Conservation (phyloP, 2,888 invertebrate genomes). For the Ormyrus labotus region DNA sequence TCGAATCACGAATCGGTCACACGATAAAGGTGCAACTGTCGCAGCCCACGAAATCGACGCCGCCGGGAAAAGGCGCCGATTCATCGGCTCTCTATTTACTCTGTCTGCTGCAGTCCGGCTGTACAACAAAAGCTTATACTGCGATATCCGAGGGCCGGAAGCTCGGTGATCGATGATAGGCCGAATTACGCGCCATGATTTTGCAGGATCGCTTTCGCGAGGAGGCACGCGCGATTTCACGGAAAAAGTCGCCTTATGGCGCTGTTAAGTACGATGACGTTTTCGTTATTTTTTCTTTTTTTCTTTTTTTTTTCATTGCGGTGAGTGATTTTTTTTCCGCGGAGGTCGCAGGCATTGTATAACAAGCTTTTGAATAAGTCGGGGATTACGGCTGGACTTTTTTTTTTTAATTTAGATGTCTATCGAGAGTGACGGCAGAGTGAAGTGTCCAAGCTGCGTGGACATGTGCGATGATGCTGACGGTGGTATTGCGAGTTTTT, state of each 20-base stretch:
- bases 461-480: neutral
- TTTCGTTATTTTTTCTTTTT: constrained; percentile 23
- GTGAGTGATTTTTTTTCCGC: neutral
- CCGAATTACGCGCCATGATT: constrained; percentile 48
- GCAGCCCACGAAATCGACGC: neutral
- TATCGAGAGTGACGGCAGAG: constrained; percentile 23
- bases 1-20: constrained; percentile 32
- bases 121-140: neutral
- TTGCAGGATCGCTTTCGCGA: constrained; percentile 18
- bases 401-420: constrained; percentile 38
- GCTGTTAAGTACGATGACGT: constrained; percentile 51
- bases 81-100: constrained; percentile 19
- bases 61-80: constrained; percentile 39
- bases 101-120: neutral
- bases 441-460: neutral
- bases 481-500: too few species aligned
- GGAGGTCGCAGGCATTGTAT: neutral
- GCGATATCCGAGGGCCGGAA: neutral
- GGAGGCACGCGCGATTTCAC: constrained; percentile 24
- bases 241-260: constrained; percentile 33
- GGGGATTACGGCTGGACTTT: constrained; percentile 12
- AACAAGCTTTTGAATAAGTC: constrained; percentile 41
- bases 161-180: constrained; percentile 44
- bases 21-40: constrained; percentile 18
- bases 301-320: neutral